A percentile compares a stretch with the other conserved stretches of the same genome.
Conservation (phyloP, 2,113 vertebrate genomes). For the Vulpes ferrilata region DNA sequence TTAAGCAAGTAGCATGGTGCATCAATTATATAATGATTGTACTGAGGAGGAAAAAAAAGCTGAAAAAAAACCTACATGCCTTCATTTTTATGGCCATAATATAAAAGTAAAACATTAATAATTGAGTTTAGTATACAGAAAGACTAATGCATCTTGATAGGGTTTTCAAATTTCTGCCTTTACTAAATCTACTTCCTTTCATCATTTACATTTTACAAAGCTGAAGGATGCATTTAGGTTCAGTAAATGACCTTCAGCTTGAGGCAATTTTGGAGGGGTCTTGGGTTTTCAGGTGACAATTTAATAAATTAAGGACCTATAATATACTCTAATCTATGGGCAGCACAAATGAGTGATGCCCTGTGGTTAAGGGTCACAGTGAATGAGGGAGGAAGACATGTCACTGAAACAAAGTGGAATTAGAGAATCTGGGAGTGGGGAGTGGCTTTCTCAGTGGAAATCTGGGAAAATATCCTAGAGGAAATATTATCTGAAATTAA, state of each 20-base stretch:
- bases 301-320: not conserved
- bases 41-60: not conserved
- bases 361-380: not conserved
- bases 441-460: not conserved
- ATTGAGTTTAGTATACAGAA: not conserved
- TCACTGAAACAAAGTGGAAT: not conserved
- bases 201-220: not conserved
- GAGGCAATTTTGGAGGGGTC: not conserved
- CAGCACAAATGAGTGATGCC: not conserved
- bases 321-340: not conserved
- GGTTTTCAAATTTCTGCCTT: not conserved
- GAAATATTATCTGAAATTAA: not conserved
- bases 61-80: not conserved
- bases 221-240: not conserved
- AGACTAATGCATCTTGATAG: not conserved
- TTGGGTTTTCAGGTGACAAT: not conserved
- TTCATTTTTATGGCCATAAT: not conserved
- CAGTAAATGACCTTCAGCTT: not conserved
- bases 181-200: not conserved
- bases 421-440: not conserved
- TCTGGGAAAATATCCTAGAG: not conserved
- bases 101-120: not conserved
- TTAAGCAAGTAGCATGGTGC: not conserved
- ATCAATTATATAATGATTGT: not conserved
- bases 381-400: not conserved